Evolutionary conservation across 2,888 invertebrate species (phyloP).

Genomic region (Nomada ferruginata): DNA sequence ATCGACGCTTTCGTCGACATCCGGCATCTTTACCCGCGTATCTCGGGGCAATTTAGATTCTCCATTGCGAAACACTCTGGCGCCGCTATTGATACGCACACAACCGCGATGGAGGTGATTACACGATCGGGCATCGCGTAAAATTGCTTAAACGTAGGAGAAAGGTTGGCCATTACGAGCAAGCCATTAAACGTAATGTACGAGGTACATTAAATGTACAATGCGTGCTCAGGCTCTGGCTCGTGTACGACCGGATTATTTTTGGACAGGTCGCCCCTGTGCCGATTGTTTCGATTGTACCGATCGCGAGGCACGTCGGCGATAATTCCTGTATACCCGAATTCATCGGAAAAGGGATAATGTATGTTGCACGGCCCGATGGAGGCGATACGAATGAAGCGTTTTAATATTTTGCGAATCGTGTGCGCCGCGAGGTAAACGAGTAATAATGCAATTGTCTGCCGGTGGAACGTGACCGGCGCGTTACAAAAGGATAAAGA

Average conservation of each 20-base stretch:
- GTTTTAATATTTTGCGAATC: constrained; percentile 35
- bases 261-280: constrained; percentile 31
- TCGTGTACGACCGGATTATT: constrained; percentile 49
- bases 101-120: constrained; percentile 58
- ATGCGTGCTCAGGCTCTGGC: constrained; percentile 38
- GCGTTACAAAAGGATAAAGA: background rate
- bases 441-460: constrained; percentile 54
- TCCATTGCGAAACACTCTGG: background rate
- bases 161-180: constrained; percentile 60
- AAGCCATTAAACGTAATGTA: constrained; percentile 70
- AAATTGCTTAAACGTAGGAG: constrained; percentile 67
- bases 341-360: constrained; percentile 32
- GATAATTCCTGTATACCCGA: constrained; percentile 34
- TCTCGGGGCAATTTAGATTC: constrained; percentile 39
- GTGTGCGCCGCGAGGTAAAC: constrained; percentile 4
- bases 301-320: constrained; percentile 34
- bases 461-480: background rate
- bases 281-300: constrained; percentile 1
- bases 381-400: constrained; percentile 36
- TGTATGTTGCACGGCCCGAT: constrained; percentile 27
- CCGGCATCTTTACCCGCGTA: constrained; percentile 4
- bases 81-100: constrained; percentile 41
- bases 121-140: constrained; percentile 62
- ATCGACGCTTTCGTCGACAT: constrained; percentile 20
- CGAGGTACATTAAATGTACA: constrained; percentile 27